Conservation (phyloP, 2,888 invertebrate species). For the Seira ritae region DNA sequence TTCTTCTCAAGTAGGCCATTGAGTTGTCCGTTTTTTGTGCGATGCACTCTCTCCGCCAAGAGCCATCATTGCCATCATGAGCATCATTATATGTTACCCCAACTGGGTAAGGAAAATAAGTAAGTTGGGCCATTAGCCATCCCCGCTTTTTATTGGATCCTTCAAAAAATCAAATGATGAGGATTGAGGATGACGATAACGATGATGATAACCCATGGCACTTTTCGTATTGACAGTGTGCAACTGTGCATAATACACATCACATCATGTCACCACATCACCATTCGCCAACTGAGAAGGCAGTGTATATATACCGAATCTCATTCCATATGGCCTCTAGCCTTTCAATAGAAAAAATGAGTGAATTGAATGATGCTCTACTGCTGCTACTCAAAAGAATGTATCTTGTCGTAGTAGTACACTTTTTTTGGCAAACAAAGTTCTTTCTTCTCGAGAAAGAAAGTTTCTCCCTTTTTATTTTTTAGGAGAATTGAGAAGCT, state of each 20-base stretch:
- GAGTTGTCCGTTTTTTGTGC: background rate
- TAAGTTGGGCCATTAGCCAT: background rate
- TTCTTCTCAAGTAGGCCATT: too few relatives aligned
- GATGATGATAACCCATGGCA: background rate
- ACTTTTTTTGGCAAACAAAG: constrained; percentile 2
- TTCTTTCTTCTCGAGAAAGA: background rate
- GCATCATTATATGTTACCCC: background rate
- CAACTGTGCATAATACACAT: constrained; percentile 1
- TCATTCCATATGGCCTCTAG: background rate
- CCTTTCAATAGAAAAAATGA: background rate
- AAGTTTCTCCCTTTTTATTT: background rate
- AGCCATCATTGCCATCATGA: background rate
- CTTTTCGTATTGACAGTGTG: constrained; percentile 9
- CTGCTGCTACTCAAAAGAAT: background rate
- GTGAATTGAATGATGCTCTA: constrained; percentile 1
- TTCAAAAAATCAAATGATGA: constrained; percentile 15
- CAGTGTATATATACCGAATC: too few relatives aligned
- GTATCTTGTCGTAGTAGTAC: background rate
- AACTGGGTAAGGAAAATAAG: background rate
- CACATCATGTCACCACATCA: background rate
- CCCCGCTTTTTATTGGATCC: background rate
- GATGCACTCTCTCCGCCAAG: constrained; percentile 7
- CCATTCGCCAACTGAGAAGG: too few relatives aligned
- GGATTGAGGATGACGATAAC: too few relatives aligned
- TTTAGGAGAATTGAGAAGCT: background rate